Evolutionary conservation across 2,888 invertebrate genomes (phyloP), one percentile per base, ranked within the genome.

Genomic region (Cacoxenus indagator): DNA sequence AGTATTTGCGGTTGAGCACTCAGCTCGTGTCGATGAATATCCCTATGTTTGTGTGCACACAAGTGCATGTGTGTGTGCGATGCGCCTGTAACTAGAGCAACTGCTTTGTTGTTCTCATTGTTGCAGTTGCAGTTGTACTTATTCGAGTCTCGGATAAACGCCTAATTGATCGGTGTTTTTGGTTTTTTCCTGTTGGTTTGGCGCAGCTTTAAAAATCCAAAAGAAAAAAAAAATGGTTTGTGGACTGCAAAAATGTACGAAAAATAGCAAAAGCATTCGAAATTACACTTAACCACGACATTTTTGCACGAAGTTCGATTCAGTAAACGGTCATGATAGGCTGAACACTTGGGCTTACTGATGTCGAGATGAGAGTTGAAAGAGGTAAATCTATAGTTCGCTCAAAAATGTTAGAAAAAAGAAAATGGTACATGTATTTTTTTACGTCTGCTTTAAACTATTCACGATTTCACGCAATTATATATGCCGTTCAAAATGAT

Each of bases 1-100:
- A 78, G 84, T 79, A 83, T 82, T 83, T 85, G 84, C 70, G 84
- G 85, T 84, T 78, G 76, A 77, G 81, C 79, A 55, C 71, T 72
- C 66, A 65, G n/a, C 61, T 62, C 24, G 29, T 62, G 61, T 62
- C 14, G 31, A 17, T 48, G 6, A n/a, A 22, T 64, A 29, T 61
- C 8, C 65, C 37, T 51, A 55, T 68, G 19, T 68, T 37, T 57
- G 22, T 48, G 55, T n/a, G 54, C 24, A 4, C 0, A 5, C 4
- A 26, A 29, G 29, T 19, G 6, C 55, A 3, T 69, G 54, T 55
- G 62, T 69, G 24, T 69, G 55, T 59, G 27, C 59, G 9, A 62
- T 54, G 54, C 64, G 64, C 19, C 65, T 51, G 65, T 59, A 17
- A 65, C 59, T 65, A 65, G 55, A 27, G 55, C n/a, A 17, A 55